phyloP scores from a whole-genome alignment of 1,140 invertebrate genomes.

The Protaetia brevitarsis region DNA sequence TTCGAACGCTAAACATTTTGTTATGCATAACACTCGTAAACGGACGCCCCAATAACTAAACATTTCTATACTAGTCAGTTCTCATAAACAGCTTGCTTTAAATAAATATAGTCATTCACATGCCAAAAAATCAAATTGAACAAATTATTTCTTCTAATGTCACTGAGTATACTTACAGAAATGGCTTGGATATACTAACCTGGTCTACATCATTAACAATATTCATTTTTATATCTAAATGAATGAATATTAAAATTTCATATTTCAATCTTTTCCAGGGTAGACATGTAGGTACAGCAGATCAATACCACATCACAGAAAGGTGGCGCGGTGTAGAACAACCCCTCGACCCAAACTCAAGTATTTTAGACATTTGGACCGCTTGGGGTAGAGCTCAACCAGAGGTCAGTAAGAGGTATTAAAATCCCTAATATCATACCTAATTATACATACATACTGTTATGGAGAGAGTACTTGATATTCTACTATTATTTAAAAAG shows the following conservation, averaged over 20 bases:
- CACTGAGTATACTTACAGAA: no score
- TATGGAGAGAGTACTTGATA: neutral
- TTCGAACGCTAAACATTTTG: no score
- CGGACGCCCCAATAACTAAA: no score
- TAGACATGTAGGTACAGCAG: slow-evolving; percentile 40
- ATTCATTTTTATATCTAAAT: neutral
- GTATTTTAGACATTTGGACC: slow-evolving; percentile 70
- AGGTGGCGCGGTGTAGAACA: slow-evolving; percentile 67
- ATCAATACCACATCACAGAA: slow-evolving; percentile 61
- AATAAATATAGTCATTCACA: no score
- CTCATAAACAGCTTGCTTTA: no score
- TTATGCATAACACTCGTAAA: no score
- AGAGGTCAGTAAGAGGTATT: slow-evolving; percentile 54
- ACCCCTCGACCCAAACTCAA: slow-evolving; percentile 63
- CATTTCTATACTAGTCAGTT: no score
- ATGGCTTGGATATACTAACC: no score
- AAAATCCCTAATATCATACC: neutral
- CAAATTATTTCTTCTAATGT: no score
- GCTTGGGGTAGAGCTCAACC: slow-evolving; percentile 71
- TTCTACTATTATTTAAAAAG: neutral
- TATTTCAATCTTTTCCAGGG: slow-evolving; percentile 36
- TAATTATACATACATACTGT: neutral
- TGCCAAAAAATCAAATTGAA: no score
- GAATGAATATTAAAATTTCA: neutral
- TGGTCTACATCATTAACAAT: no score